Evolutionary conservation across 2,888 invertebrate species (phyloP).

Genomic region (Ichneumoninae sp.): DNA sequence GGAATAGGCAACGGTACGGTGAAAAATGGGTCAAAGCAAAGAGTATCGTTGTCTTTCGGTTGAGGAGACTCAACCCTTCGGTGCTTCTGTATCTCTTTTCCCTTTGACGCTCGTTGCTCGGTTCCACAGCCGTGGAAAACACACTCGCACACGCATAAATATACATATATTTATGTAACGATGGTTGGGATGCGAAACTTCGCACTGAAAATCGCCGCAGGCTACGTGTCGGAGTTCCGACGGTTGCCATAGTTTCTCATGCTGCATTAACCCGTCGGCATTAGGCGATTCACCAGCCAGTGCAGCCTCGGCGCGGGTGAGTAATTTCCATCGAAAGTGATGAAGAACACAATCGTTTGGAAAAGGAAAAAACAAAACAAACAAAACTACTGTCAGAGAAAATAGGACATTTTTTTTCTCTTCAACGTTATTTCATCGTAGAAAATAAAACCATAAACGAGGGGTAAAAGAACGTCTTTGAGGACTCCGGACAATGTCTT

Average conservation of each 20-base stretch:
- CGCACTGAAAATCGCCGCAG: constrained; percentile 77
- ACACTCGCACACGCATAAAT: constrained; percentile 4
- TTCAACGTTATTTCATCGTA: background rate
- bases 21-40: constrained; percentile 39
- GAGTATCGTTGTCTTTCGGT: constrained; percentile 69
- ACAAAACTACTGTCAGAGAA: constrained; percentile 8
- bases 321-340: constrained; percentile 44
- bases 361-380: background rate
- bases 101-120: constrained; percentile 76
- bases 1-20: background rate
- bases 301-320: constrained; percentile 1
- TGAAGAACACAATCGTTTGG: constrained; percentile 5
- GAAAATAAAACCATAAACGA: background rate
- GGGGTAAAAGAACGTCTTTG: background rate
- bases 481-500: background rate
- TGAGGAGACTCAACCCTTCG: constrained; percentile 69
- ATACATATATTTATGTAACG: constrained; percentile 32
- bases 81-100: constrained; percentile 66
- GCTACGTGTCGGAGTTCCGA: constrained; percentile 80
- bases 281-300: constrained; percentile 37
- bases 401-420: constrained; percentile 5
- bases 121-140: constrained; percentile 65
- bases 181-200: constrained; percentile 74
- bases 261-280: constrained; percentile 32
- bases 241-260: constrained; percentile 79